phyloP scores from a whole-genome alignment of 1,140 invertebrate species.

The Sitodiplosis mosellana region DNA sequence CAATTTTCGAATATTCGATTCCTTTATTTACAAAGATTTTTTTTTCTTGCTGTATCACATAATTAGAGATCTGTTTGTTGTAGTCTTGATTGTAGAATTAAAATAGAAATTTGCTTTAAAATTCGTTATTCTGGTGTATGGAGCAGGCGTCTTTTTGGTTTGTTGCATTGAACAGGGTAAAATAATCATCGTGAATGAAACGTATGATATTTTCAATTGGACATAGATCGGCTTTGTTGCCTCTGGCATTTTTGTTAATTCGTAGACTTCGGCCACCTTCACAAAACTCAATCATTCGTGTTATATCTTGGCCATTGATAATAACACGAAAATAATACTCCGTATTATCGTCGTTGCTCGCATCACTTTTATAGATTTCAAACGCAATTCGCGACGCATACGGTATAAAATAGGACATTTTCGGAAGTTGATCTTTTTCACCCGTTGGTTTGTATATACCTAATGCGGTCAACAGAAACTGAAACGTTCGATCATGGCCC shows the following conservation, averaged over 20 bases:
- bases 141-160: constrained; percentile 72
- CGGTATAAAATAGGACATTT: constrained; percentile 33
- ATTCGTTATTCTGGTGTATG: constrained; percentile 23
- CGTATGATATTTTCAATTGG: constrained; percentile 69
- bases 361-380: constrained; percentile 52
- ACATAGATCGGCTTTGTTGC: constrained; percentile 43
- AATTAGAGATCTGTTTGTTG: not conserved
- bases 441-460: constrained; percentile 24
- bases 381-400: constrained; percentile 74
- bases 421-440: constrained; percentile 22
- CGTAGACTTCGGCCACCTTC: constrained; percentile 32
- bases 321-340: constrained; percentile 58
- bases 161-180: constrained; percentile 53
- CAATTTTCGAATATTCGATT: no score
- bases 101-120: constrained; percentile 7
- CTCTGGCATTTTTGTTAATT: constrained; percentile 24
- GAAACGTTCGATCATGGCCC: constrained; percentile 76
- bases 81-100: constrained; percentile 1
- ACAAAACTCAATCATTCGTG: constrained; percentile 64
- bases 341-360: constrained; percentile 25
- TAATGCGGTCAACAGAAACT: constrained; percentile 60
- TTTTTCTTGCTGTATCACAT: no score
- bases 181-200: constrained; percentile 72
- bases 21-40: no score
- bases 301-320: constrained; percentile 74